A percentile compares a stretch with the other conserved stretches of the same genome.
These are phyloP conservation scores for Pseudorhiza aurosa DNA, from an alignment of 30 jellyfish, hydroid and myxozoan species.

Conservation along the genomic window DNA sequence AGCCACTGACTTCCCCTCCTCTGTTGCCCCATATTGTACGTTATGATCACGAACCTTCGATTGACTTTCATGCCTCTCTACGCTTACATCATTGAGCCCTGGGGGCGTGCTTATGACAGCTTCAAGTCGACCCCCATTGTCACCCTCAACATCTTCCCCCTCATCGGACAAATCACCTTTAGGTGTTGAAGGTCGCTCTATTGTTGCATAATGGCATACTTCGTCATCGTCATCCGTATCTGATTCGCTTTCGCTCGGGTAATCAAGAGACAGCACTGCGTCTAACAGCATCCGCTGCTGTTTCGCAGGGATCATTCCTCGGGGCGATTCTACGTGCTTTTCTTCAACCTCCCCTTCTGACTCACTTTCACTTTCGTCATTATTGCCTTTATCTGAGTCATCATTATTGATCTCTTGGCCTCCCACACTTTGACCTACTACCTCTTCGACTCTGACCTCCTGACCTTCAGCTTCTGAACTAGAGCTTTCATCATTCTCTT, in stretches of 20 bases:
- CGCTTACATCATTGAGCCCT: constrained; percentile 16
- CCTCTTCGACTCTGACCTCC: not conserved
- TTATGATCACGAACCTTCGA: constrained; percentile 38
- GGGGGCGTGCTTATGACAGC: constrained; percentile 53
- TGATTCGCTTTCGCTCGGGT: constrained; percentile 63
- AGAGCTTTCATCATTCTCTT: not conserved
- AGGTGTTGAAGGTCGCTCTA: constrained; percentile 51
- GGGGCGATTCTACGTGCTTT: constrained; percentile 26
- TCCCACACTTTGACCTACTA: not conserved
- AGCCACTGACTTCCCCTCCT: constrained; percentile 45
- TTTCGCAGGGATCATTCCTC: constrained; percentile 65
- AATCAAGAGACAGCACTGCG: constrained; percentile 56
- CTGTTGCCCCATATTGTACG: constrained; percentile 62
- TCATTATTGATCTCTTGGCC: not conserved
- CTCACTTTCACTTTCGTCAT: not conserved
- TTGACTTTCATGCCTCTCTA: constrained; percentile 25
- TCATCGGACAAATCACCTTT: not conserved
- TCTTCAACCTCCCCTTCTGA: not conserved
- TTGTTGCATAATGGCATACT: constrained; percentile 46
- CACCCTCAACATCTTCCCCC: constrained; percentile 8
- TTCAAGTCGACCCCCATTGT: constrained; percentile 7
- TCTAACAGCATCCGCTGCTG: constrained; percentile 70
- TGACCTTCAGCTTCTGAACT: not conserved
- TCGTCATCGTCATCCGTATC: constrained; percentile 39
- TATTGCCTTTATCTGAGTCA: not conserved